phyloP scores from a whole-genome alignment of 2,113 vertebrate genomes.

The Trematomus loennbergii region DNA sequence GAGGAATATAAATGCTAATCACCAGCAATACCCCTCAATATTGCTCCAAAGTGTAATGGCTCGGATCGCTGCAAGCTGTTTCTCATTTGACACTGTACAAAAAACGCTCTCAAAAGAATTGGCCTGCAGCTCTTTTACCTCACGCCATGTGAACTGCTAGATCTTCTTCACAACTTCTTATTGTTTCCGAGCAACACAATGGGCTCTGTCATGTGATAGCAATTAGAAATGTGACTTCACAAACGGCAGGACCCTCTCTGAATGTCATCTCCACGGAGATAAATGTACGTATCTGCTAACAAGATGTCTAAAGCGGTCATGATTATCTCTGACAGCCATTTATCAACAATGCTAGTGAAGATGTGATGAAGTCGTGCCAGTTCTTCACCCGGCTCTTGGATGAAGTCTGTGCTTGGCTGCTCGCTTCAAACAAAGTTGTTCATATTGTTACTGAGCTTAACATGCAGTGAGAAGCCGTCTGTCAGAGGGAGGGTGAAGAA shows the following conservation, averaged over 20 bases:
- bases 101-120: conserved; percentile 55
- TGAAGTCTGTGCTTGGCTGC: neutral
- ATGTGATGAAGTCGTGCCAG: conserved; percentile 32
- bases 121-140: conserved; percentile 42
- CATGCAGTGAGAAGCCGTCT: neutral
- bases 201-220: conserved; percentile 28
- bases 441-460: neutral
- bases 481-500: neutral
- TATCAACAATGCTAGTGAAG: conserved; percentile 8
- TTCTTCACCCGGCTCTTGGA: neutral
- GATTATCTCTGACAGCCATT: conserved; percentile 24
- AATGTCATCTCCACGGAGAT: conserved; percentile 21
- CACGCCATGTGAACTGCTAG: conserved; percentile 4
- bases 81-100: conserved; percentile 75
- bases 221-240: conserved; percentile 15
- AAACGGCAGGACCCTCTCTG: conserved; percentile 4
- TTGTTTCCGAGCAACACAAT: conserved; percentile 5
- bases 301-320: conserved; percentile 40
- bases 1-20: conserved; percentile 72
- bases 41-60: conserved; percentile 51
- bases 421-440: neutral
- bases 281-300: conserved; percentile 37
- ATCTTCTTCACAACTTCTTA: conserved; percentile 21
- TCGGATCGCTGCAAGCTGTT: conserved; percentile 74
- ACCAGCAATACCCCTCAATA: conserved; percentile 58